Evolutionary conservation across 2,888 invertebrate species (phyloP).

Genomic region (Tipula confusa): DNA sequence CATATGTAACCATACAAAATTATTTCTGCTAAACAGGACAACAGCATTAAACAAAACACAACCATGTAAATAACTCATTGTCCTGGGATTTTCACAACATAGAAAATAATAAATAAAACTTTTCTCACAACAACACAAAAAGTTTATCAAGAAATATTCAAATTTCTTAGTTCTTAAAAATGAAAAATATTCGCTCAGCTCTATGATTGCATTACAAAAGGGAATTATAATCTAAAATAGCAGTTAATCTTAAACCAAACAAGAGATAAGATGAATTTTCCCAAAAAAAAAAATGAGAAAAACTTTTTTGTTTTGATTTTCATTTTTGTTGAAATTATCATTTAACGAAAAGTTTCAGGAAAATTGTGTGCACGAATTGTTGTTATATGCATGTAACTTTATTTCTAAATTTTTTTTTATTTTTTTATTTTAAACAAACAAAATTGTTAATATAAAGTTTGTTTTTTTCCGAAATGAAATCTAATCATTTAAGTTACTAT

Average conservation of each 20-base stretch:
- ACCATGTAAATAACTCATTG: background rate
- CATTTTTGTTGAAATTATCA: background rate
- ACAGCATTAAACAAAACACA: no score
- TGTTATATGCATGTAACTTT: background rate
- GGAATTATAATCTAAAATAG: background rate
- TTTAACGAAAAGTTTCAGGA: background rate
- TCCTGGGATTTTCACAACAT: background rate
- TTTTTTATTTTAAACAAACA: background rate
- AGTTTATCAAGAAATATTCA: background rate
- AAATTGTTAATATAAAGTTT: background rate
- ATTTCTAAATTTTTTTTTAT: background rate
- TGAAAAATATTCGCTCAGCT: background rate
- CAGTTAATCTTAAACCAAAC: slow-evolving; percentile 25
- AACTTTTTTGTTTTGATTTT: background rate
- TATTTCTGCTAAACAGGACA: no score
- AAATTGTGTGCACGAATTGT: background rate
- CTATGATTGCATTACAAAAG: slow-evolving; percentile 1
- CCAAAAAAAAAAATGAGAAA: background rate
- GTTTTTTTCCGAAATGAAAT: background rate
- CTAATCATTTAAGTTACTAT: slow-evolving; percentile 7
- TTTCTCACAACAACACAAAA: background rate
- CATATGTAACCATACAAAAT: background rate
- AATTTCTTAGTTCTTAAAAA: background rate
- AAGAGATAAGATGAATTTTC: background rate
- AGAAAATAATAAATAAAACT: background rate